Evolutionary conservation across 2,797 vertebrate species (phyloP).

Genomic region (Triplophysa yarkandensis): DNA sequence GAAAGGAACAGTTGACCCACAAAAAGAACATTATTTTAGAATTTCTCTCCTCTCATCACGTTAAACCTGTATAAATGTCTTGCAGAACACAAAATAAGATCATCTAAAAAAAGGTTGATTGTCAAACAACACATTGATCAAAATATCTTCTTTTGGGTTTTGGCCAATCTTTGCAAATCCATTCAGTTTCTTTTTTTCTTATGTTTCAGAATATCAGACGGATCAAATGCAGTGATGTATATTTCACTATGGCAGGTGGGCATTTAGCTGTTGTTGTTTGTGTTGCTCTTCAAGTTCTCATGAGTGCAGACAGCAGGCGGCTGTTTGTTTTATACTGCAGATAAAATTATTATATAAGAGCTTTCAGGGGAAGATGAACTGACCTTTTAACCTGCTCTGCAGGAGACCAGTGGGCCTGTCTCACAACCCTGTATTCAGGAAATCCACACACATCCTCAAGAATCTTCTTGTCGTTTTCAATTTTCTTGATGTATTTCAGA

Average conservation of each 20-base stretch:
- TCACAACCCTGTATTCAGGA: constrained; percentile 47
- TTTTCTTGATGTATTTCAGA: neutral
- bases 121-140: too few relatives aligned
- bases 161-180: too few relatives aligned
- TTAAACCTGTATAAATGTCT: too few relatives aligned
- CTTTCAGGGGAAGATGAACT: constrained; percentile 47
- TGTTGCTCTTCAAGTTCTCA: constrained; percentile 41
- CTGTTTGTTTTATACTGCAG: constrained; percentile 49
- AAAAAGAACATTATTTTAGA: too few relatives aligned
- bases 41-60: too few relatives aligned
- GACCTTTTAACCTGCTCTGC: constrained; percentile 34
- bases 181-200: too few relatives aligned
- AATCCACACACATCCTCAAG: constrained; percentile 26
- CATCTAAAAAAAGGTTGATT: too few relatives aligned
- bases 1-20: neutral
- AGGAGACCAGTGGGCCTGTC: constrained; percentile 46
- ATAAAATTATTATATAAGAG: constrained; percentile 46
- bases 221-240: neutral
- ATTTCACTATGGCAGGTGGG: neutral
- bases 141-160: too few relatives aligned
- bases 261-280: constrained; percentile 15
- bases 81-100: too few relatives aligned
- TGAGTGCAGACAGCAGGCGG: constrained; percentile 36
- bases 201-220: too few relatives aligned
- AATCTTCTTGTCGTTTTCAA: constrained; percentile 33